Evolutionary conservation across 2,113 vertebrate genomes (phyloP).

Genomic region (Dromiciops gliroides): DNA sequence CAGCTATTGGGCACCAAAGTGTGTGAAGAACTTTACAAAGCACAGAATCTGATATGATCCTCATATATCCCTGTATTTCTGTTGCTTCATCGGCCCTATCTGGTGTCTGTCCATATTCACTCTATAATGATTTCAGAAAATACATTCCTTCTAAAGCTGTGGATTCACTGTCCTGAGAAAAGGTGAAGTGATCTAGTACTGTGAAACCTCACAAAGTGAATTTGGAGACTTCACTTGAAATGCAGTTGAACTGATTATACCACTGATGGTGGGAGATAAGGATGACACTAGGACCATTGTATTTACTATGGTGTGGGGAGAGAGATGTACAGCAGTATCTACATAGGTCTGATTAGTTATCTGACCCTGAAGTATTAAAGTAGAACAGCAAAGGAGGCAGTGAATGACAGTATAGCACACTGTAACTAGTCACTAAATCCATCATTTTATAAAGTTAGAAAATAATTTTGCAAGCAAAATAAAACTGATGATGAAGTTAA

Average conservation of each 20-base stretch:
- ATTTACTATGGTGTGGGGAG: neutral
- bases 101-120: neutral
- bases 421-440: neutral
- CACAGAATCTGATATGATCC: neutral
- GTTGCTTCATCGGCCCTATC: neutral
- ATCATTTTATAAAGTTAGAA: neutral
- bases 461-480: constrained; percentile 9
- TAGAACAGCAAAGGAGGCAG: neutral
- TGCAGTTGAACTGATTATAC: neutral
- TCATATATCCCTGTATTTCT: neutral
- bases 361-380: neutral
- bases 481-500: neutral
- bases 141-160: neutral
- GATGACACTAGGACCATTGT: neutral
- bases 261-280: neutral
- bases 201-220: neutral
- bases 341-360: neutral
- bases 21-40: neutral
- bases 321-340: neutral
- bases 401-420: neutral
- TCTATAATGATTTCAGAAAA: neutral
- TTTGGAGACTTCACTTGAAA: neutral
- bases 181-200: neutral
- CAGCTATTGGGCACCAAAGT: neutral
- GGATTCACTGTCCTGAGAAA: neutral